These are phyloP conservation scores for Troilus luridus DNA, from an alignment of 2,888 invertebrate species.

Conservation along the genomic window DNA sequence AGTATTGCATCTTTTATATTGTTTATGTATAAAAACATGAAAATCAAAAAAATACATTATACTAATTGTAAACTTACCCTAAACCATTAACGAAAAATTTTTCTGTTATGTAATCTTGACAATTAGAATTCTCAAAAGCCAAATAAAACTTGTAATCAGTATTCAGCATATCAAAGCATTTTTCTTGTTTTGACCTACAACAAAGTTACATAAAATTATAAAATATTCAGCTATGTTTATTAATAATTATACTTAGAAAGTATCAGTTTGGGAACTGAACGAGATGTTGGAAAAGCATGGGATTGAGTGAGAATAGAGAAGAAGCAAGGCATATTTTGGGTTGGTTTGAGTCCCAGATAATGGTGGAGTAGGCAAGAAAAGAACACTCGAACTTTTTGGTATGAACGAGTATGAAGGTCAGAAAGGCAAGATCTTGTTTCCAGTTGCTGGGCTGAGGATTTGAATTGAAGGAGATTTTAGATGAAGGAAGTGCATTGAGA, in stretches of 20 bases:
- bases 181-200: slow-evolving; percentile 76
- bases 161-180: slow-evolving; percentile 91
- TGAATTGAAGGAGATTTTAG: no score
- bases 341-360: no score
- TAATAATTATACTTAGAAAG: background rate
- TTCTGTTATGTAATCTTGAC: slow-evolving; percentile 95
- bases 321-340: no score
- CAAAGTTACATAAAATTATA: background rate
- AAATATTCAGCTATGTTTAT: background rate
- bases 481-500: no score
- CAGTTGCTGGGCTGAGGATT: no score
- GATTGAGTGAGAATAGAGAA: no score
- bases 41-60: background rate
- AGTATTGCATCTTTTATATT: background rate
- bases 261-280: no score
- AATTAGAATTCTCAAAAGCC: slow-evolving; percentile 97
- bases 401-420: no score
- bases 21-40: background rate
- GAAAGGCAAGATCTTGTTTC: no score
- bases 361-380: no score
- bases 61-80: slow-evolving; percentile 75
- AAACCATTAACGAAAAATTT: slow-evolving; percentile 97
- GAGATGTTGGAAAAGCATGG: no score
- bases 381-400: no score
- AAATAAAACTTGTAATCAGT: slow-evolving; percentile 96